Evolutionary conservation across 2,888 invertebrate species (phyloP).

Genomic region (Nebria salina): DNA sequence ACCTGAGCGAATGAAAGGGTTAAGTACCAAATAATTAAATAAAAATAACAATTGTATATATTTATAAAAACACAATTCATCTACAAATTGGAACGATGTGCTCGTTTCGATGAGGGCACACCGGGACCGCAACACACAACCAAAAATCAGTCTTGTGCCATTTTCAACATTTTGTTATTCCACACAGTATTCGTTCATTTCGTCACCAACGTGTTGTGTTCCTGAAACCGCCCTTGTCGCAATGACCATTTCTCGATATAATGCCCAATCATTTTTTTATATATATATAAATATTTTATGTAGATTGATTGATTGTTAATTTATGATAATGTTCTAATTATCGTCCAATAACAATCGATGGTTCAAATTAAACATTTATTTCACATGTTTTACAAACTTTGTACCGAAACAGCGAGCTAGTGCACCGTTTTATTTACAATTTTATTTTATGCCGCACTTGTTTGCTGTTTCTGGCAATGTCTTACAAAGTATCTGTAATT

Average conservation of each 20-base stretch:
- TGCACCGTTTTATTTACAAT: neutral
- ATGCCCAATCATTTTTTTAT: neutral
- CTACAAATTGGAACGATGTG: neutral
- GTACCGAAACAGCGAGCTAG: neutral
- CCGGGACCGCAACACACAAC: neutral
- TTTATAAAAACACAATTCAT: slow-evolving; percentile 50
- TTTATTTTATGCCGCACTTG: neutral
- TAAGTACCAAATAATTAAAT: slow-evolving; percentile 55
- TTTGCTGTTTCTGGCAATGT: slow-evolving; percentile 5
- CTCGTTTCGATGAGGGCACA: neutral
- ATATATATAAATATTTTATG: neutral
- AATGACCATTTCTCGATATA: neutral
- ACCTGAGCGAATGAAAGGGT: slow-evolving; percentile 53
- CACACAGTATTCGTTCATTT: neutral
- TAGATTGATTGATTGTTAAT: neutral
- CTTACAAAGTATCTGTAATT: neutral
- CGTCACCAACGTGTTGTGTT: neutral
- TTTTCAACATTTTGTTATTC: neutral
- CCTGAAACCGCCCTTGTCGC: neutral
- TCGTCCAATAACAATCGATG: slow-evolving; percentile 16
- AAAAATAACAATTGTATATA: slow-evolving; percentile 52
- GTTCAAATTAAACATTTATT: neutral
- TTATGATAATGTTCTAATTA: slow-evolving; percentile 36
- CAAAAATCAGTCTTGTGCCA: slow-evolving; percentile 25
- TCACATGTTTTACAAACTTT: neutral